Evolutionary conservation across 2,888 invertebrate species (phyloP).

Genomic region (Andrena dorsata): DNA sequence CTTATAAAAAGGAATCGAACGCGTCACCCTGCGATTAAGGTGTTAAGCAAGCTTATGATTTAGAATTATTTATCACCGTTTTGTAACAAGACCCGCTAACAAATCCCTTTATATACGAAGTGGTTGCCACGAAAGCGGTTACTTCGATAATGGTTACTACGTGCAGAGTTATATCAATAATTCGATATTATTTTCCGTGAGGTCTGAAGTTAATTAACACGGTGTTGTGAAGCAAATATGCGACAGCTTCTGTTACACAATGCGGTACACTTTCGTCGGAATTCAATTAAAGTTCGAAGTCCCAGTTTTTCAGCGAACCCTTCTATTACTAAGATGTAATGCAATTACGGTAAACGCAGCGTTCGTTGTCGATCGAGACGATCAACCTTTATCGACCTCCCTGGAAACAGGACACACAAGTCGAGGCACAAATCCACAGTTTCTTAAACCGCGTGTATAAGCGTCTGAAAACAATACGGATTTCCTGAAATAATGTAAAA

Average conservation of each 20-base stretch:
- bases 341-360: slow-evolving; percentile 1
- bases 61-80: background rate
- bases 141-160: slow-evolving; percentile 45
- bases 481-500: too few species aligned
- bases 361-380: slow-evolving; percentile 1
- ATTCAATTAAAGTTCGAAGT: slow-evolving; percentile 43
- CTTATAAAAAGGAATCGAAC: background rate
- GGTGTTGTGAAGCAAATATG: background rate
- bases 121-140: slow-evolving; percentile 18
- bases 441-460: too few species aligned
- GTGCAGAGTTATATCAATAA: slow-evolving; percentile 39
- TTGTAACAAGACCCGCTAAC: background rate
- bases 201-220: too few species aligned
- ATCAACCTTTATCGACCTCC: slow-evolving; percentile 10
- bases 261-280: background rate
- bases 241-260: background rate
- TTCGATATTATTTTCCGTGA: background rate
- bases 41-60: background rate
- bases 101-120: background rate
- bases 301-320: slow-evolving; percentile 6
- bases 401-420: background rate
- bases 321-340: slow-evolving; percentile 9
- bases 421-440: background rate
- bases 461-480: too few species aligned
- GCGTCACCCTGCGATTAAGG: background rate